These are phyloP conservation scores for Melanotaenia boesemani DNA, from an alignment of 2,797 vertebrate genomes.

Conservation along the genomic window DNA sequence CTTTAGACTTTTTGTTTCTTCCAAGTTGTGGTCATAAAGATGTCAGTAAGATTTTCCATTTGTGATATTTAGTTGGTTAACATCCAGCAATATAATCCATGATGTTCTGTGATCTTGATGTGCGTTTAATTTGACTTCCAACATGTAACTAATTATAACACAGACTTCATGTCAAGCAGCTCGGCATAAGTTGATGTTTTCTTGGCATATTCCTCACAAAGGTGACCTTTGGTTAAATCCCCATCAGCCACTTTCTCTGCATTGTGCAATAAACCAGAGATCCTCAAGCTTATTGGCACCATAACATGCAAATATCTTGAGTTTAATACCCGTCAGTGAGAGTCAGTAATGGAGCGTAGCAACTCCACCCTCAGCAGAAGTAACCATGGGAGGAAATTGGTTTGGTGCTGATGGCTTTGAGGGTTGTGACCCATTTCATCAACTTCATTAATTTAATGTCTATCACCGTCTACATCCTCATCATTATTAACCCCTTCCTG, in stretches of 20 bases:
- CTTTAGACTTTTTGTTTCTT: no score
- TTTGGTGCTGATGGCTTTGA: constrained; percentile 30
- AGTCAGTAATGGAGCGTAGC: constrained; percentile 42
- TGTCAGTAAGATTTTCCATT: no score
- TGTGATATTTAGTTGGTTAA: no score
- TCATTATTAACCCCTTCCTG: constrained; percentile 19
- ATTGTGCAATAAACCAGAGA: constrained; percentile 19
- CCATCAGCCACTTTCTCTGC: constrained; percentile 22
- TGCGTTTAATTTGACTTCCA: constrained; percentile 7
- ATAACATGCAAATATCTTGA: constrained; percentile 63
- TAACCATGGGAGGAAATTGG: constrained; percentile 39
- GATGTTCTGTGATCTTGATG: constrained; percentile 13
- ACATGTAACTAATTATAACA: neutral
- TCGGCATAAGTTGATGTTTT: constrained; percentile 21
- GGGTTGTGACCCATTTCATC: constrained; percentile 46
- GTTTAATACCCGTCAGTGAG: constrained; percentile 24
- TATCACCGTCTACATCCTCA: constrained; percentile 11
- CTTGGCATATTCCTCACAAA: constrained; percentile 12
- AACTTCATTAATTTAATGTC: constrained; percentile 37
- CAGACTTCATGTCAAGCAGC: neutral
- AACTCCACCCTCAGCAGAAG: constrained; percentile 15
- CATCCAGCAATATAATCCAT: no score
- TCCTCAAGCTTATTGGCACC: constrained; percentile 43
- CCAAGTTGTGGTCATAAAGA: no score
- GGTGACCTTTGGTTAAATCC: constrained; percentile 54